Evolutionary conservation across 2,888 invertebrate genomes (phyloP).

Genomic region (Drosophila subsilvestris): DNA sequence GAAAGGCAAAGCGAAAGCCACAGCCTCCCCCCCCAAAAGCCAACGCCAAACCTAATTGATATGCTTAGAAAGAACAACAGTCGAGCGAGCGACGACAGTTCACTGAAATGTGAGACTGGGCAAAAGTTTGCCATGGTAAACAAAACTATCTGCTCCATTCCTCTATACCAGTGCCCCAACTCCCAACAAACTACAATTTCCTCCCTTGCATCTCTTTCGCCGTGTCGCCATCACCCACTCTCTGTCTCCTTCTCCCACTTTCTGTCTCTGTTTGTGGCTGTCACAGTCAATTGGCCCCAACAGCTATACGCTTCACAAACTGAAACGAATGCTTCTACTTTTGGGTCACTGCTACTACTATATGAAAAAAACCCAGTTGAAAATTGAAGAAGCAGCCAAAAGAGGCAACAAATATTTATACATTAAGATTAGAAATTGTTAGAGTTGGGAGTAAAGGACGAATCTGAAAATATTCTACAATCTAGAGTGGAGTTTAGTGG

Average conservation of each 20-base stretch:
- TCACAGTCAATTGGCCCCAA: slow-evolving; percentile 45
- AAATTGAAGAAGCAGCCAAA: slow-evolving; percentile 26
- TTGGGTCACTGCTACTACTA: not conserved
- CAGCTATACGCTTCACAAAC: slow-evolving; percentile 57
- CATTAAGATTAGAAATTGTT: not conserved
- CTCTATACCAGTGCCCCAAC: not conserved
- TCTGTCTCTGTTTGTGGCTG: slow-evolving; percentile 24
- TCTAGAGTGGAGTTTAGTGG: no score
- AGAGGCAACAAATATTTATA: slow-evolving; percentile 5
- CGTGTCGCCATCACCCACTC: not conserved
- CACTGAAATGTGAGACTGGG: slow-evolving; percentile 61
- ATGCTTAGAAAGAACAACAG: slow-evolving; percentile 70
- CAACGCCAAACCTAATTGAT: slow-evolving; percentile 66
- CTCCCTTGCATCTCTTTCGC: not conserved
- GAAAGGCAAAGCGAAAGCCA: slow-evolving; percentile 12
- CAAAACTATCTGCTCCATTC: not conserved
- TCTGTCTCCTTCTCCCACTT: not conserved
- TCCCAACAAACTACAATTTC: not conserved
- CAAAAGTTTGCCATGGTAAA: slow-evolving; percentile 37
- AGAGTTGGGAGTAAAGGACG: not conserved
- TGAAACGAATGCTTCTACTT: slow-evolving; percentile 54
- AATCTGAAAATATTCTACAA: no score
- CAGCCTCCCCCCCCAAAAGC: slow-evolving; percentile 37
- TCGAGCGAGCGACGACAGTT: slow-evolving; percentile 38
- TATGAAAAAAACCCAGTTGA: slow-evolving; percentile 44